phyloP scores from a whole-genome alignment of 35 echinoderm and acorn worm species.

The Apostichopus californicus region DNA sequence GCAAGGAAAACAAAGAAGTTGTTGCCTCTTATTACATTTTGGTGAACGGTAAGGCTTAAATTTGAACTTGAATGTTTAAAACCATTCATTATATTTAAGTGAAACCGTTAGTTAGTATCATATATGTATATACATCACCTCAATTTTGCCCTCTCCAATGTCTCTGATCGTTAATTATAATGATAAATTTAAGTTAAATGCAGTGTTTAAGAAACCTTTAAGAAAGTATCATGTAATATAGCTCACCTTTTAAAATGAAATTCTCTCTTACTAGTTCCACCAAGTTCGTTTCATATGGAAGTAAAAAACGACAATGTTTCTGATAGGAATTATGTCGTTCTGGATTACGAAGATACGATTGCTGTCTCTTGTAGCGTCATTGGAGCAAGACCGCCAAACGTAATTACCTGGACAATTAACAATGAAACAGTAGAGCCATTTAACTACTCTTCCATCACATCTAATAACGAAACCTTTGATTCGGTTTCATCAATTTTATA shows the following conservation, averaged over 20 bases:
- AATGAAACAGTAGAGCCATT: background rate
- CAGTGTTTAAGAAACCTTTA: too few species aligned
- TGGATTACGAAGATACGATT: background rate
- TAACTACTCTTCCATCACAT: background rate
- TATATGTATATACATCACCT: background rate
- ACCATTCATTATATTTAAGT: too few species aligned
- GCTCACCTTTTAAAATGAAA: too few species aligned
- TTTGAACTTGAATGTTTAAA: background rate
- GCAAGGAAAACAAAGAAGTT: background rate
- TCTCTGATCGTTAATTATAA: too few species aligned
- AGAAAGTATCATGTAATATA: too few species aligned
- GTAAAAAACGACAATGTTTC: background rate
- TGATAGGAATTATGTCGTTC: background rate
- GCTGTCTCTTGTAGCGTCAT: background rate
- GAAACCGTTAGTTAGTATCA: background rate
- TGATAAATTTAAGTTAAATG: too few species aligned
- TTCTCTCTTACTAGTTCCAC: background rate
- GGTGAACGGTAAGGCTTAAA: background rate
- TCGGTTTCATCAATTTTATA: background rate
- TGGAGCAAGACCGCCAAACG: background rate
- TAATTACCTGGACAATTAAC: background rate
- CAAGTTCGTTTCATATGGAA: background rate
- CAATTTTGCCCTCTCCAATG: background rate
- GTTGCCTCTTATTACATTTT: background rate
- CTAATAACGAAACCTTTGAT: background rate